Base-by-base conservation (phyloP, 2,888 invertebrate species). In the Sinotaia quadrata region DNA sequence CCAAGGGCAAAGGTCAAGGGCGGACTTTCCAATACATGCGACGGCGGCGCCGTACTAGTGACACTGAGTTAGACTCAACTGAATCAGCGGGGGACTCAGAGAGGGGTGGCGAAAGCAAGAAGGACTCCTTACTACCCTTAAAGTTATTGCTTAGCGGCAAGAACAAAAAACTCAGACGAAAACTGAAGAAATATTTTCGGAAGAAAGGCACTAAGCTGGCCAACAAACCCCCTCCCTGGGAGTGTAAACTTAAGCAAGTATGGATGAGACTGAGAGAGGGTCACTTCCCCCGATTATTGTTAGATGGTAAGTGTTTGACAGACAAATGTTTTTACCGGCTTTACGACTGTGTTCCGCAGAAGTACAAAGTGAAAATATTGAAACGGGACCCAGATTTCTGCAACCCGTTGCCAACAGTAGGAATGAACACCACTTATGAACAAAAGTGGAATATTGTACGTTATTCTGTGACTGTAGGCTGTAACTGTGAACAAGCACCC, bases 271-370 rank as follows among this genome's bases (percentile, higher is more conserved):
- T 82, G 77, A 74, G 78, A 41, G 72, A 75, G 8, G 84, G 78
- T 7, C 78, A 80, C 69, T 85, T 83, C 72, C 85, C 85, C 5
- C 74, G 75, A 7, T 76, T 76, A 41, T 67, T 85, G 54, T 74
- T 75, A 63, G 80, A 80, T 15, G 83, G 81, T 4, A 68, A 72
- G 33, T 85, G 85, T 71, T 71, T 70, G 57, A 78, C 78, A 44
- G 75, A 79, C 47, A 80, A 78, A 52, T 85, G 85, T 71, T 83
- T 85, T 67, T 84, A 79, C 69, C 78, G 81, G 24, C 72, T 84
- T 63, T 83, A 84, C 69, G 75, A 78, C 63, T 85, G 85, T 76
- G 78, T 77, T 36, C 83, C 84, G 18, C 78, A 80, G 54, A 78
- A 78, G 60, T 85, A 85, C 73, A 73, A 78, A 59, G 78, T 85